These are phyloP conservation scores for Troilus luridus DNA, from an alignment of 2,888 invertebrate genomes.

Conservation along the genomic window DNA sequence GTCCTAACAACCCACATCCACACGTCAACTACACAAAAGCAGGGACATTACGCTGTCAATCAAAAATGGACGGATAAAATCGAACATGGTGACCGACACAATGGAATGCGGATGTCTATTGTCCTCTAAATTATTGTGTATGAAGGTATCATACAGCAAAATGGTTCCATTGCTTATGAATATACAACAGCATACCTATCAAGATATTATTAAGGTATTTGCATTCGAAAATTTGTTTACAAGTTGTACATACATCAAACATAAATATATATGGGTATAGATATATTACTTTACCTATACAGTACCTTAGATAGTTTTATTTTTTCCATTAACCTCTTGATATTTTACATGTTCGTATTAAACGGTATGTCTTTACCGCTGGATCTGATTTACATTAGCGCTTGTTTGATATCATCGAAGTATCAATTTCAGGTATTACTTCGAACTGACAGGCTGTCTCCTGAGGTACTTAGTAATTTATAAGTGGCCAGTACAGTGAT, in stretches of 20 bases:
- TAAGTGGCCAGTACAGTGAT: not conserved
- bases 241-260: too few relatives aligned
- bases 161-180: not conserved
- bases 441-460: not conserved
- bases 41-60: not conserved
- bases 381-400: too few relatives aligned
- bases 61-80: not conserved
- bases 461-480: not conserved
- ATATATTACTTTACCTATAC: too few relatives aligned
- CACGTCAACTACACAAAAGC: constrained; percentile 1
- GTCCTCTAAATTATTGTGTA: not conserved
- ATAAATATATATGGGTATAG: too few relatives aligned
- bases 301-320: too few relatives aligned
- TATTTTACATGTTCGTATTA: too few relatives aligned
- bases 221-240: too few relatives aligned
- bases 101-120: constrained; percentile 4
- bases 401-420: not conserved
- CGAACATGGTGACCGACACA: not conserved
- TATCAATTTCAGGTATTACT: not conserved
- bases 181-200: not conserved
- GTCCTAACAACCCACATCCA: constrained; percentile 9
- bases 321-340: too few relatives aligned
- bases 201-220: too few relatives aligned
- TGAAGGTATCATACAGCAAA: not conserved
- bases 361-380: too few relatives aligned